Evolutionary conservation across 2,888 invertebrate genomes (phyloP), one percentile per base, ranked within the genome.

Genomic region (Apotomis capreana): DNA sequence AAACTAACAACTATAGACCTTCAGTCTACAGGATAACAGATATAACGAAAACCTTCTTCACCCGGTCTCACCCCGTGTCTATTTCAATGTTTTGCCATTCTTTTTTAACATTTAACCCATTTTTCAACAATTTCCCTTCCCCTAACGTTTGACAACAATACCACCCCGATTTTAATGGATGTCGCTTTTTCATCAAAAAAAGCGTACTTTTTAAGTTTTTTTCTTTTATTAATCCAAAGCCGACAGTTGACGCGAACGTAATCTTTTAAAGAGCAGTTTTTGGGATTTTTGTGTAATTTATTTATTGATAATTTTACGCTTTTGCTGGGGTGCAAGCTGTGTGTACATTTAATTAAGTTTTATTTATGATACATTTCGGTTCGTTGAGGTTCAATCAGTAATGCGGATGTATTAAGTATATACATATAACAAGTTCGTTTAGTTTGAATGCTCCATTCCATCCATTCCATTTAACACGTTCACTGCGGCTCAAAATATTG

Each of bases 211-310:
- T 84, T 83, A 78, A 78, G 86, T 87, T 89, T 89, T 87, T 85
- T 84, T 83, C 26, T 26, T 26, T 2, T 26, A 79, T 84, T 83
- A 87, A 86, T 89, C 87, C 83, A 91, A 92, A 93, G 91, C 91
- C 83, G 92, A 92, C 92, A 92, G 90, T 92, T 93, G 92, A 93
- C 92, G 92, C 92, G 91, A 80, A 92, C 82, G 89, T 92, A 93
- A 93, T 93, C 92, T 91, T 91, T 90, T 92, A 93, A 91, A 90
- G 89, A 89, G 84, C 87, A 86, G 89, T 92, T 89, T 90, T 89
- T 85, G 84, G 77, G 82, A 81, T 85, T 84, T 84, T 83, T 84
- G 85, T 81, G 77, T 88, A 87, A 89, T 90, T 89, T 89, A 89
- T 89, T 89, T 89, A 84, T 87, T 86, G 85, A 82, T 81, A 83